Percentiles rank a stretch among this genome's conserved stretches.
phyloP scores from a whole-genome alignment of 1,140 invertebrate genomes.

The Drosophila pectinifera region DNA sequence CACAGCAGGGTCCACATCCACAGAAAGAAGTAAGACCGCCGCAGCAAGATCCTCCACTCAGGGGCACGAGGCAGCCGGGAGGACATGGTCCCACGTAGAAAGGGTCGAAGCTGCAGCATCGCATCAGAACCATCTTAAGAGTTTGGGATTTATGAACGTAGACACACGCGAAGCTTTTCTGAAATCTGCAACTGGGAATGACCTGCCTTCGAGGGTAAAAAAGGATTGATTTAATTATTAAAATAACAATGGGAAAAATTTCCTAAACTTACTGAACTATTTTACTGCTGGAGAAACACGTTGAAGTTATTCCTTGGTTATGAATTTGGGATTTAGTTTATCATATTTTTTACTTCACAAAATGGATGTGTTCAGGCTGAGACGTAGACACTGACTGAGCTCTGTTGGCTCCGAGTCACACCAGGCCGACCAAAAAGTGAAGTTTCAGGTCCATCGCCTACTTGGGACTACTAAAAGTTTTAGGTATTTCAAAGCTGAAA shows the following conservation, averaged over 20 bases:
- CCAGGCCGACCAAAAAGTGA: neutral
- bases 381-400: conserved; percentile 26
- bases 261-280: neutral
- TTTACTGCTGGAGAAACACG: conserved; percentile 35
- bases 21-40: conserved; percentile 24
- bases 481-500: neutral
- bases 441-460: conserved; percentile 1
- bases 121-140: conserved; percentile 32
- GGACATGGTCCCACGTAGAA: conserved; percentile 57
- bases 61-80: conserved; percentile 23
- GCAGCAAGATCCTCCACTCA: neutral
- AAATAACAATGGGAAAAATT: too few relatives aligned
- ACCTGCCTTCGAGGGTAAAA: neutral
- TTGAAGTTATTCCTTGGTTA: conserved; percentile 17
- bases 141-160: neutral
- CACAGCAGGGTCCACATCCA: conserved; percentile 34
- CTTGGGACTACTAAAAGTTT: neutral
- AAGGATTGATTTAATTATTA: neutral
- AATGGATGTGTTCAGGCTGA: conserved; percentile 12
- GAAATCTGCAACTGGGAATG: neutral
- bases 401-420: neutral
- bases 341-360: conserved; percentile 10
- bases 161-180: neutral
- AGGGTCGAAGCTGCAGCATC: conserved; percentile 41
- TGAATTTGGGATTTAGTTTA: conserved; percentile 22